These are phyloP conservation scores for Xylota sylvarum DNA, from an alignment of 2,888 invertebrate species.

Conservation along the genomic window DNA sequence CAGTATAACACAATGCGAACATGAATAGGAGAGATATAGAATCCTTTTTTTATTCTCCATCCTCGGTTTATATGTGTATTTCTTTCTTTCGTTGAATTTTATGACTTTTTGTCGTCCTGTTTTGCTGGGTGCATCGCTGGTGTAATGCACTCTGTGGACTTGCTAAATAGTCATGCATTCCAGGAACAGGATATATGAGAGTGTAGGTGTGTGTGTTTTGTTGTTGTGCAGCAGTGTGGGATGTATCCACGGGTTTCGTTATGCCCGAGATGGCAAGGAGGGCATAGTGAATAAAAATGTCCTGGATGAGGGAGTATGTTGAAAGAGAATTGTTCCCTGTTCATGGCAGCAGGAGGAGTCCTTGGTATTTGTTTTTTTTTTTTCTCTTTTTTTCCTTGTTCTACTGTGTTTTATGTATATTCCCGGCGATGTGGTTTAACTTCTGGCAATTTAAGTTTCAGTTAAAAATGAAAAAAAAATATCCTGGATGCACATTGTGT, in stretches of 20 bases:
- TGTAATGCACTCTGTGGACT: slow-evolving; percentile 75
- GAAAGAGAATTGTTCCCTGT: slow-evolving; percentile 70
- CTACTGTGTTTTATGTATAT: not conserved
- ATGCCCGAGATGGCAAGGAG: slow-evolving; percentile 71
- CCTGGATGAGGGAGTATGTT: slow-evolving; percentile 69
- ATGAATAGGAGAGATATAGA: slow-evolving; percentile 62
- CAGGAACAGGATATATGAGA: slow-evolving; percentile 34
- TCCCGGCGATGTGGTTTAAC: slow-evolving; percentile 63
- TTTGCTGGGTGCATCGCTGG: slow-evolving; percentile 50
- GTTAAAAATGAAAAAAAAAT: slow-evolving; percentile 63
- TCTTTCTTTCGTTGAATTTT: slow-evolving; percentile 39
- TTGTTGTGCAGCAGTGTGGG: slow-evolving; percentile 44
- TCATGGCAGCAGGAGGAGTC: slow-evolving; percentile 46
- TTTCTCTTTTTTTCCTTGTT: slow-evolving; percentile 27
- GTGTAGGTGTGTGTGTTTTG: slow-evolving; percentile 38
- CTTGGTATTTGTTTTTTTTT: slow-evolving; percentile 8
- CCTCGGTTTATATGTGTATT: slow-evolving; percentile 34
- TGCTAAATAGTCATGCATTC: slow-evolving; percentile 72
- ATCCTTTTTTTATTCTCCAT: slow-evolving; percentile 30
- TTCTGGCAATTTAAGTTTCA: slow-evolving; percentile 74
- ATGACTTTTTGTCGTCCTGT: slow-evolving; percentile 40
- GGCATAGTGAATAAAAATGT: slow-evolving; percentile 72
- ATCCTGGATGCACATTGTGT: slow-evolving; percentile 38
- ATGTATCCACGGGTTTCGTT: slow-evolving; percentile 60
- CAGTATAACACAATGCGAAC: slow-evolving; percentile 75